Evolutionary conservation across 2,797 vertebrate genomes (phyloP).

Genomic region (Sebastolobus altivelis): DNA sequence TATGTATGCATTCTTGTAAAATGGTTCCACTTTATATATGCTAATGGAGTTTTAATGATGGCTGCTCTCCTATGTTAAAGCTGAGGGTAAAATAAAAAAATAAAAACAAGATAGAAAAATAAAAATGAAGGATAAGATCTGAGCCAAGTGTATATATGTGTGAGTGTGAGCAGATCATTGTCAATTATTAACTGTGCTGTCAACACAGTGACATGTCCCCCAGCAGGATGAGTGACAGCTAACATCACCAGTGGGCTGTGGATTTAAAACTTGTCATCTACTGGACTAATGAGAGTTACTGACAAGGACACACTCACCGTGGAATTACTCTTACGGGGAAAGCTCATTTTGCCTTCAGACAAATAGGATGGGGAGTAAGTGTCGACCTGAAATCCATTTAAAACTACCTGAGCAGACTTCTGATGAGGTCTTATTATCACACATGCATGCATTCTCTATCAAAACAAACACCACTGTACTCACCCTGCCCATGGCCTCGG

Average conservation of each 20-base stretch:
- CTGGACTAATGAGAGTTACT: slow-evolving; percentile 64
- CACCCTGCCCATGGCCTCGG: slow-evolving; percentile 95
- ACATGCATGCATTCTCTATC: background rate
- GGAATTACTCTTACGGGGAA: slow-evolving; percentile 10
- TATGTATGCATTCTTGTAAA: slow-evolving; percentile 21
- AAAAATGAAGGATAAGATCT: slow-evolving; percentile 18
- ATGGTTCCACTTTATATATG: slow-evolving; percentile 9
- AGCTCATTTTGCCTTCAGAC: slow-evolving; percentile 40
- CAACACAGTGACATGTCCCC: slow-evolving; percentile 48
- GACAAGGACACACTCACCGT: slow-evolving; percentile 52
- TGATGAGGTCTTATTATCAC: background rate
- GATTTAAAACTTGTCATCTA: slow-evolving; percentile 70
- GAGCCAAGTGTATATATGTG: background rate
- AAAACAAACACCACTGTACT: slow-evolving; percentile 50
- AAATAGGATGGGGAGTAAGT: slow-evolving; percentile 34
- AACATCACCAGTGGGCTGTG: slow-evolving; percentile 67
- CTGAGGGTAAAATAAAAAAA: background rate
- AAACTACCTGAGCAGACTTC: slow-evolving; percentile 23
- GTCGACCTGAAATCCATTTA: slow-evolving; percentile 38
- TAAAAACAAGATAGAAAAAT: background rate
- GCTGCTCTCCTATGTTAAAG: background rate
- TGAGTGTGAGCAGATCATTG: slow-evolving; percentile 31
- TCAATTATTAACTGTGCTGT: slow-evolving; percentile 57
- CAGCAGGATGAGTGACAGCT: slow-evolving; percentile 68
- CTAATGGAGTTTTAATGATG: slow-evolving; percentile 27